These are phyloP conservation scores for Mythimna lalbum DNA, from an alignment of 2,888 invertebrate species.

Conservation along the genomic window DNA sequence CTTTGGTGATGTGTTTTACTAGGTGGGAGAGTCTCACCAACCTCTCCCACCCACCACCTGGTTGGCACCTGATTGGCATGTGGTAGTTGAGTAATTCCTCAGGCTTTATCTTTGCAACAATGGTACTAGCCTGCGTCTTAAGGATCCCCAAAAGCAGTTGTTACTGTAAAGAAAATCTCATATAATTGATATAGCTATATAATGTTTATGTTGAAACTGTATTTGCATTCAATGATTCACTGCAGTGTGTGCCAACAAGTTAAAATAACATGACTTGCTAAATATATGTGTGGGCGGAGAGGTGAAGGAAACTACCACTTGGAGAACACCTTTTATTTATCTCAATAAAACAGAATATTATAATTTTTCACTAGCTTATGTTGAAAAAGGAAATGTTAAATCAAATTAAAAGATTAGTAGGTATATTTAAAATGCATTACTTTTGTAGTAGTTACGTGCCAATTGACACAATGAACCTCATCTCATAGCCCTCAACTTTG, in stretches of 20 bases:
- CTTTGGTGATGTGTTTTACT: background rate
- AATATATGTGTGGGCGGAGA: conserved; percentile 73
- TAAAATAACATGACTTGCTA: conserved; percentile 84
- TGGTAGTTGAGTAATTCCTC: no score
- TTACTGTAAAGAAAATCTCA: conserved; percentile 18
- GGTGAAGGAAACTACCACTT: conserved; percentile 80
- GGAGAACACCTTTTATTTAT: conserved; percentile 88
- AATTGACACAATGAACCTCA: conserved; percentile 54
- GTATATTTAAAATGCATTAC: conserved; percentile 78
- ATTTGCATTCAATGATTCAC: conserved; percentile 60
- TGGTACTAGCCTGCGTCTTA: background rate
- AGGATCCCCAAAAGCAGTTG: background rate
- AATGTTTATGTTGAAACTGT: conserved; percentile 32
- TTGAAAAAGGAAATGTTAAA: conserved; percentile 82
- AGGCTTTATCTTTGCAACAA: background rate
- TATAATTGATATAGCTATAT: background rate
- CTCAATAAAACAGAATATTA: conserved; percentile 89
- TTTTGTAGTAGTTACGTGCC: conserved; percentile 66
- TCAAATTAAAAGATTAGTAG: conserved; percentile 79
- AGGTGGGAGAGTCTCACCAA: no score
- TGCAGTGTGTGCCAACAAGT: conserved; percentile 76
- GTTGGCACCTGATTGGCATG: background rate
- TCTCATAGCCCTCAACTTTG: conserved; percentile 54
- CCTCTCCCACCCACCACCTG: no score
- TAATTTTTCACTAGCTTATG: conserved; percentile 88